Evolutionary conservation across 2,888 invertebrate genomes (phyloP), one percentile per base, ranked within the genome.

Genomic region (Dilophus febrilis): DNA sequence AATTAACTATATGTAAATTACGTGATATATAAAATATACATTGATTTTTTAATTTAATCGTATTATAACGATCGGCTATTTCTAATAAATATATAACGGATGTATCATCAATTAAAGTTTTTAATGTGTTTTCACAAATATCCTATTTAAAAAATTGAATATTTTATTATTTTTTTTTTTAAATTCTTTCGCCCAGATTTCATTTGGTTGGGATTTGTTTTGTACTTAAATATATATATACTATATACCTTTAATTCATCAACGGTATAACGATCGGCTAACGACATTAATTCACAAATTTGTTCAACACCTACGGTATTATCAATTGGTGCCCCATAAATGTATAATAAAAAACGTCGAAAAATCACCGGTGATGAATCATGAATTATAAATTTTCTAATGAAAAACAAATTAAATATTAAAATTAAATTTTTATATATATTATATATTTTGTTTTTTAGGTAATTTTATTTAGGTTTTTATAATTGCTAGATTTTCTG

Each of bases 11-110:
- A 39, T 51, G 50, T 11, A 55, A 46, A 45, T 58, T 53, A 42
- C 58, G 58, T 37, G 57, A 57, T 39, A 59, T 47, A 47, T 57
- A 58, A 35, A 57, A 53, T 37, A 59, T 47, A 43, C 58, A 58
- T 46, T 53, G 58, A 34, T 57, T 51, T 45, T 57, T 58, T 14
- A 59, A 43, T 2, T 48, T 52, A 6, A 50, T 50, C 13, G 75
- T 74, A 55, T 71, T 71, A 51, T 72, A 74, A 47, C 75, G 75
- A 57, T 78, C 77, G 3, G 75, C 74, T 52, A 77, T 67, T 46
- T 71, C 71, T 36, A 77, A 59, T 37, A 76, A 66, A 53, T 72
- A 76, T 35, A 77, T 61, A 2, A 71, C 74, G 4, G 71, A 71
- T 40, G 76, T 74, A 41, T 70, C 68, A 53, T 76, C 74, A 40